Evolutionary conservation across 1,140 invertebrate species (phyloP).

Genomic region (Bradynema listronoti): DNA sequence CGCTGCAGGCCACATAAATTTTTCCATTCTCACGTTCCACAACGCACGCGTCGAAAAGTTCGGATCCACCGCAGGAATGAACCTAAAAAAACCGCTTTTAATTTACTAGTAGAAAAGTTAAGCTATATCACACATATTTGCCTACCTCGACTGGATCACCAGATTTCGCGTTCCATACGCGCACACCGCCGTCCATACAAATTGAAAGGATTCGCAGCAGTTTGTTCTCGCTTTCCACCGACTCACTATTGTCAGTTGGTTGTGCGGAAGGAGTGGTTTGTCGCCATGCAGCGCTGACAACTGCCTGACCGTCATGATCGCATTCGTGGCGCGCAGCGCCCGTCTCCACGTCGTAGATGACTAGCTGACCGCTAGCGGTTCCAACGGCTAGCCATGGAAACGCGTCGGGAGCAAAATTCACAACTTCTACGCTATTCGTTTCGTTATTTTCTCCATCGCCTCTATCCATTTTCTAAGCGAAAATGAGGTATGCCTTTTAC

Average conservation of each 20-base stretch:
- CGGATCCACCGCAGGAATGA: slow-evolving; percentile 19
- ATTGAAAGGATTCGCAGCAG: slow-evolving; percentile 25
- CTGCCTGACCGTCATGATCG: slow-evolving; percentile 25
- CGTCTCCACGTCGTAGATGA: slow-evolving; percentile 29
- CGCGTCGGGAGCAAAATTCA: slow-evolving; percentile 19
- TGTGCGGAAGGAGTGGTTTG: not conserved
- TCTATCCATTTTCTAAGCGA: too few species aligned
- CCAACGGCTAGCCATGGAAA: slow-evolving; percentile 37
- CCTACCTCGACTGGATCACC: slow-evolving; percentile 29
- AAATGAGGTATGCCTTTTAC: too few species aligned
- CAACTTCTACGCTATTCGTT: slow-evolving; percentile 21
- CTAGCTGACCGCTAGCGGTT: slow-evolving; percentile 14
- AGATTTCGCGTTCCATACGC: slow-evolving; percentile 33
- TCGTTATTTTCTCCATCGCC: too few species aligned
- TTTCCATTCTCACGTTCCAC: not conserved
- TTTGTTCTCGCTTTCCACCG: too few species aligned
- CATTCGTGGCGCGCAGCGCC: slow-evolving; percentile 25
- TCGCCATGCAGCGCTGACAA: slow-evolving; percentile 27
- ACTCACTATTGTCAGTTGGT: too few species aligned
- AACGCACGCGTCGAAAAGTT: slow-evolving; percentile 26
- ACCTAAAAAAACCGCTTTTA: slow-evolving; percentile 22
- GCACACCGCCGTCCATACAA: slow-evolving; percentile 31
- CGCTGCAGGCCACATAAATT: slow-evolving; percentile 31
- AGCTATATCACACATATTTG: not conserved
- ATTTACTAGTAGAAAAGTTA: not conserved